Evolutionary conservation across 2,888 invertebrate genomes (phyloP), one percentile per base, ranked within the genome.

Genomic region (Nomada fabriciana): DNA sequence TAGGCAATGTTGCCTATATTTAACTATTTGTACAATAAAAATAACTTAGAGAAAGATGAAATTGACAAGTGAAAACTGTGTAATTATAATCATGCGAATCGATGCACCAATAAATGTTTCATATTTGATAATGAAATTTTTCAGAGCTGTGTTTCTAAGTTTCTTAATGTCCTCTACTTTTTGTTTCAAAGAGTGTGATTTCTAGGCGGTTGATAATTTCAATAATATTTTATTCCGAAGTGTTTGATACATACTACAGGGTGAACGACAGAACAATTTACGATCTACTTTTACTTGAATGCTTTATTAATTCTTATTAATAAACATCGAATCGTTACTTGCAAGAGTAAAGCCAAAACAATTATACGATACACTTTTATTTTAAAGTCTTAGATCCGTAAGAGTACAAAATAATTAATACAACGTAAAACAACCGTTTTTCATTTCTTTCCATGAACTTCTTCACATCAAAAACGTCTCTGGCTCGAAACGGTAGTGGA

Each of bases 1-100:
- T 96, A 85, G 97, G 97, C 65, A 96, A 96, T 87, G 15, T 10
- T 52, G 78, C 88, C 83, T 70, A 82, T 11, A 11, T 74, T 29
- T 82, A 67, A 74, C 2, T 13, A 55, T 18, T 50, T 15, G 13
- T 5, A 5, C 36, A 5, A 36, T 36, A 36, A 36, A 36, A 36
- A 36, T 36, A 36, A 36, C 7, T 36, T 36, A 36, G 36, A 5
- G 36, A 0, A 42, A n/a, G 7, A 15, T 15, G 18, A 36, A 52
- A 52, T n/a, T 15, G 18, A 59, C 4, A 25, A 64, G 11, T 57
- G 7, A 36, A 15, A 25, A 53, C 20, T 29, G 23, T 63, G 29
- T 47, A 25, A n/a, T 15, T 43, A 29, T 52, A 53, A n/a, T 36
- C 36, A 36, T 36, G 36, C 36, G 36, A 36, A 36, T 7, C 36